phyloP scores from a whole-genome alignment of 2,797 vertebrate species.

The Pelodytes ibericus region DNA sequence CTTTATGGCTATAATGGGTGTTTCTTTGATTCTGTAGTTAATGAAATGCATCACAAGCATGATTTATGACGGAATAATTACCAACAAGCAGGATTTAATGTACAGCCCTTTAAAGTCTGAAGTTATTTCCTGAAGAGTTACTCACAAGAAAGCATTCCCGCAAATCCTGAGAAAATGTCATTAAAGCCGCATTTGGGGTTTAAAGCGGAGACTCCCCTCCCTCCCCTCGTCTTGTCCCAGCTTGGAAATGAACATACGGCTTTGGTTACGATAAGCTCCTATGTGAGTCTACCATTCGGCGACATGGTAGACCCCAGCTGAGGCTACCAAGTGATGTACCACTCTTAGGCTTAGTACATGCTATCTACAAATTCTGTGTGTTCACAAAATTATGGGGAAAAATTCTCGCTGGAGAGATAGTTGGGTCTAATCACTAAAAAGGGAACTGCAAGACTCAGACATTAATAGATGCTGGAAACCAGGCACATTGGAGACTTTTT shows the following conservation, averaged over 20 bases:
- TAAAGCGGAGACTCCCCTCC: conserved; percentile 24
- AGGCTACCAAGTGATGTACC: background rate
- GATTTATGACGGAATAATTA: conserved; percentile 52
- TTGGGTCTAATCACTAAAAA: no score
- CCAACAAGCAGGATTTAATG: conserved; percentile 44
- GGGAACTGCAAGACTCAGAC: no score
- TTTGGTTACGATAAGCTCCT: conserved; percentile 26
- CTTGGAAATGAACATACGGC: conserved; percentile 43
- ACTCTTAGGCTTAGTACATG: background rate
- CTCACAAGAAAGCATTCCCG: conserved; percentile 46
- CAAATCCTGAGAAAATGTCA: conserved; percentile 48
- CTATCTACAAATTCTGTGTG: conserved; percentile 2
- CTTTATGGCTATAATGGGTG: conserved; percentile 17
- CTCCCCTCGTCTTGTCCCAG: background rate
- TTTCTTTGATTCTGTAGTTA: conserved; percentile 39
- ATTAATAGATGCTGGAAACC: no score
- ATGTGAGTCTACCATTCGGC: background rate
- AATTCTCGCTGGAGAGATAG: no score
- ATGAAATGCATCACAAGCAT: conserved; percentile 39
- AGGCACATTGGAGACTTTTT: no score
- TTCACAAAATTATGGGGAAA: no score
- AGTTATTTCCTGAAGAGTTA: conserved; percentile 50
- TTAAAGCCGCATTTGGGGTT: conserved; percentile 49
- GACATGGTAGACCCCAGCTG: no score
- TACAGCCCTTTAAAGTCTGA: conserved; percentile 46